Evolutionary conservation across 2,113 vertebrate genomes (phyloP).

Genomic region (Rhynchomys soricoides): DNA sequence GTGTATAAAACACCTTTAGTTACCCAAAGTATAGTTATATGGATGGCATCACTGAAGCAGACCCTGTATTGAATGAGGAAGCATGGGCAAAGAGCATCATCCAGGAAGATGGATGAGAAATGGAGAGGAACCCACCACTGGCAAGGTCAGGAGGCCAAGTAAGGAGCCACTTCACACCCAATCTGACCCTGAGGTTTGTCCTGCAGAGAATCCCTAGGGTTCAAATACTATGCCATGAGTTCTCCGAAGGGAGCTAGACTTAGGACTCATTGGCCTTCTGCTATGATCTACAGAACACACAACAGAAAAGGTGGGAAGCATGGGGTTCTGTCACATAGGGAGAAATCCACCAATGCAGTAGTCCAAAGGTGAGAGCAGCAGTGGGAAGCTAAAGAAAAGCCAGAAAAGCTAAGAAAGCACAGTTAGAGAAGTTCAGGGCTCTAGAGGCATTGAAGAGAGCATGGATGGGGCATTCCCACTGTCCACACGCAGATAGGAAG

Average conservation of each 20-base stretch:
- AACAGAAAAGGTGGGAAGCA: background rate
- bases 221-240: background rate
- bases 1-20: background rate
- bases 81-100: fast-evolving
- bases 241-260: background rate
- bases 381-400: background rate
- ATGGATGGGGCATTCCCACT: background rate
- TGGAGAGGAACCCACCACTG: fast-evolving
- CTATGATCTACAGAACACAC: background rate
- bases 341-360: background rate
- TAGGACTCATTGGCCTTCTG: background rate
- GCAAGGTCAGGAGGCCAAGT: background rate
- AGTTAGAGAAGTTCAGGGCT: background rate
- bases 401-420: background rate
- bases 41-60: background rate
- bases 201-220: background rate
- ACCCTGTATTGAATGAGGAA: background rate
- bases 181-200: background rate
- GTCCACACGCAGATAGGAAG: background rate
- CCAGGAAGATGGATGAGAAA: background rate
- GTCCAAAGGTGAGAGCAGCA: background rate
- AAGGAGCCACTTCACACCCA: background rate
- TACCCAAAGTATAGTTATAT: background rate
- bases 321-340: background rate
- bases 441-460: too few relatives aligned